Base-by-base conservation (phyloP, 2,113 vertebrate genomes). In the Cheilinus undulatus region DNA sequence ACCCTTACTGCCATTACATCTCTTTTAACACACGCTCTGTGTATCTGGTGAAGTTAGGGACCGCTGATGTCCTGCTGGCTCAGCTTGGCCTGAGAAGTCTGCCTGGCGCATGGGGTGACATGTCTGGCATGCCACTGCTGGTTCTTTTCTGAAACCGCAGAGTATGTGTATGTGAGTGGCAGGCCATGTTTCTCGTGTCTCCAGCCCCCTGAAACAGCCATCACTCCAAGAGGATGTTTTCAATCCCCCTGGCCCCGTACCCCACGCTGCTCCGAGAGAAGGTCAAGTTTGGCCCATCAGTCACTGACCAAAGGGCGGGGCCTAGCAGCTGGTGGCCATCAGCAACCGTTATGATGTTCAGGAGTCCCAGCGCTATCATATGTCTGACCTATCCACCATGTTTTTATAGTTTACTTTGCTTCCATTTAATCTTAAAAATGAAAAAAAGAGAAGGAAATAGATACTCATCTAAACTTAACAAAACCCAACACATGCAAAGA, bases 251-350 rank as follows among this genome's bases (percentile, higher is more conserved):
- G 46, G 81, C 59, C 69, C 92, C 78, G 60, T 89, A 69, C 45
- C 70, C 58, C 76, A 61, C 8, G 60, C 64, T 12, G 49, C 87
- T 92, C 85, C 73, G 86, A 72, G 76, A 76, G 74, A 86, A 89
- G 91, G 93, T 96, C 94, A 95, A 93, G 87, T 92, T 94, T 89
- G 88, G 88, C 89, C 92, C 91, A 91, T 95, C 94, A 92, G 92
- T 95, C 92, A 93, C 87, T 80, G 92, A 91, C 89, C 88, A 82
- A 89, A 89, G 92, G 90, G 91, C 81, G 79, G 80, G 88, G 85
- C 76, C 91, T 92, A 89, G 89, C 89, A 91, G 91, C 91, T 92
- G 79, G 89, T 71, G 79, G 91, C 80, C 92, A 93, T 92, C 91
- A 78, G 76, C 92, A 60, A 80, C 54, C 45, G 77, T 78, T 87